Conservation (phyloP, 1,140 invertebrate species). For the Diorhabda elongata region DNA sequence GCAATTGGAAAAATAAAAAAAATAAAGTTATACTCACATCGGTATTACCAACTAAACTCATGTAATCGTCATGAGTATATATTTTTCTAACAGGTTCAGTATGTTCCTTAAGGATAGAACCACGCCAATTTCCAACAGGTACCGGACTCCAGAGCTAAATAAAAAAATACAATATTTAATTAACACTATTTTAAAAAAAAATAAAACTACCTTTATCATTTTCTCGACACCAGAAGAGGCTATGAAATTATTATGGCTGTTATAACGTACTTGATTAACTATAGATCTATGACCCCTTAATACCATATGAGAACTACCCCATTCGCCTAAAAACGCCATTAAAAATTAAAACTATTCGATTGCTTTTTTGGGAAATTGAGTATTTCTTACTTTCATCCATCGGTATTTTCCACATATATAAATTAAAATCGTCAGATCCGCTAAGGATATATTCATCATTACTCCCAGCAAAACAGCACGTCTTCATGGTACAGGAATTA, state of each 20-base stretch:
- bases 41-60: conserved; percentile 75
- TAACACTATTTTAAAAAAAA: neutral
- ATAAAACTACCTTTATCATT: conserved; percentile 50
- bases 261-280: conserved; percentile 93
- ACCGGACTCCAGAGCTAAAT: conserved; percentile 76
- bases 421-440: conserved; percentile 91
- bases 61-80: conserved; percentile 83
- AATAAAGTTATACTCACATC: conserved; percentile 49
- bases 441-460: conserved; percentile 85
- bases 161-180: neutral
- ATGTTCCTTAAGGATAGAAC: conserved; percentile 53
- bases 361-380: too few species aligned
- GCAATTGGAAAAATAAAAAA: conserved; percentile 18
- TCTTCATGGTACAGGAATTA: conserved; percentile 97
- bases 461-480: conserved; percentile 88
- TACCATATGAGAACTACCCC: conserved; percentile 69
- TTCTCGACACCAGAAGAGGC: conserved; percentile 95
- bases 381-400: conserved; percentile 53
- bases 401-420: conserved; percentile 92
- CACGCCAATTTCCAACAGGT: conserved; percentile 56
- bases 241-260: conserved; percentile 75
- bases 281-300: conserved; percentile 89
- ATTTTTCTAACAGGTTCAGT: conserved; percentile 68
- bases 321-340: conserved; percentile 36
- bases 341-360: conserved; percentile 16